Conservation (phyloP, 2,113 vertebrate genomes). For the Gnathonemus longibarbis region DNA sequence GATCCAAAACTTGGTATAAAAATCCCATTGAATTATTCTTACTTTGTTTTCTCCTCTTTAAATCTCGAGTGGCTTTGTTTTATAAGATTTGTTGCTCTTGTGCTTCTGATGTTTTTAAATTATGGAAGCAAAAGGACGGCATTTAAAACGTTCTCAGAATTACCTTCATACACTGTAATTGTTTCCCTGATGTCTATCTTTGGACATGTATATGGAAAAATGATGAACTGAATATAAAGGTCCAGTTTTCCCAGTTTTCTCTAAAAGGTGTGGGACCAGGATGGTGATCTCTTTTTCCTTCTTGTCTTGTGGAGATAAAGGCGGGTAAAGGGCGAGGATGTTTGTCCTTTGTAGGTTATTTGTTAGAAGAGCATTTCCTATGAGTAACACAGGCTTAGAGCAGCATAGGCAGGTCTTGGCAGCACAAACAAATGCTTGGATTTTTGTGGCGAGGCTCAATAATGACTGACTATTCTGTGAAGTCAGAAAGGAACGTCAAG, state of each 20-base stretch:
- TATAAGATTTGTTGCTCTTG: slow-evolving; percentile 1
- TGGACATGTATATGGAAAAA: background rate
- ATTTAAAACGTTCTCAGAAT: background rate
- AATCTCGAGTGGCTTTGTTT: background rate
- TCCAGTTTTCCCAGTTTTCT: background rate
- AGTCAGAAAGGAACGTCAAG: background rate
- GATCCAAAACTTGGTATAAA: background rate
- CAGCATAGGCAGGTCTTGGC: background rate
- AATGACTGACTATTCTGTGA: background rate
- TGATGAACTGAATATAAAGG: slow-evolving; percentile 5
- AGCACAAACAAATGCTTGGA: slow-evolving; percentile 10
- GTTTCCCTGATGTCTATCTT: background rate
- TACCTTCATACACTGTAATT: background rate
- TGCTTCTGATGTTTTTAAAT: slow-evolving; percentile 4
- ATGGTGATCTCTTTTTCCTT: slow-evolving; percentile 29
- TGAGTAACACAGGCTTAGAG: slow-evolving; percentile 11
- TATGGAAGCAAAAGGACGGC: background rate
- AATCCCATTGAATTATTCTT: slow-evolving; percentile 4
- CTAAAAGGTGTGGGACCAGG: background rate
- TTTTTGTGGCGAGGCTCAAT: slow-evolving; percentile 10
- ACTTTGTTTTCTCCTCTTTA: background rate
- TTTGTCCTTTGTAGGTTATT: slow-evolving; percentile 28
- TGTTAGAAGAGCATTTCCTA: slow-evolving; percentile 21
- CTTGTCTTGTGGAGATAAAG: slow-evolving; percentile 25
- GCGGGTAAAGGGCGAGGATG: slow-evolving; percentile 24